Evolutionary conservation across 2,797 vertebrate species (phyloP).

Genomic region (Rachycentron canadum): DNA sequence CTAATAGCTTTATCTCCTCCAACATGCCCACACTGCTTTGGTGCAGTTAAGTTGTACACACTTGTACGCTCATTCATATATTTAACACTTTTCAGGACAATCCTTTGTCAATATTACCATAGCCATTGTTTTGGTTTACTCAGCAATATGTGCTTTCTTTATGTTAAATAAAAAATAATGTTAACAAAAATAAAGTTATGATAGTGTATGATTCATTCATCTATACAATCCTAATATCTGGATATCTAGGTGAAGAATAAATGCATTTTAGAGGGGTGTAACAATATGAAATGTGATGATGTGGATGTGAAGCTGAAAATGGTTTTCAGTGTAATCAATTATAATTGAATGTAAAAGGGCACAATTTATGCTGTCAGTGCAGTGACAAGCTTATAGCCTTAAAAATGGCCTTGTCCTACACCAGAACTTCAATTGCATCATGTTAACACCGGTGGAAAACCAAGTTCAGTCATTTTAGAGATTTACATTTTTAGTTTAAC

Average conservation of each 20-base stretch:
- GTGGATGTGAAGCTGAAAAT: no score
- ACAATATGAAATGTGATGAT: no score
- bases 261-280: conserved; percentile 28
- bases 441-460: neutral
- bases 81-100: neutral
- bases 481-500: neutral
- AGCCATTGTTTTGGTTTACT: conserved; percentile 10
- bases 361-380: neutral
- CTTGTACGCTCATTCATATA: neutral
- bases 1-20: conserved; percentile 10
- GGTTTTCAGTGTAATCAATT: neutral
- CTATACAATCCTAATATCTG: neutral
- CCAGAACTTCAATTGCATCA: neutral
- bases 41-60: conserved; percentile 6
- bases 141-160: neutral
- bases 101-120: conserved; percentile 1
- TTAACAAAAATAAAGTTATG: neutral
- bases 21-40: conserved; percentile 14
- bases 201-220: neutral
- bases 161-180: neutral
- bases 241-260: neutral
- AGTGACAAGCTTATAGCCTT: neutral
- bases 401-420: neutral
- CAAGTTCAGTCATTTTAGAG: neutral
- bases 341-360: neutral